These are phyloP conservation scores for Brachystomella parvula DNA, from an alignment of 1,140 invertebrate genomes.

Conservation along the genomic window DNA sequence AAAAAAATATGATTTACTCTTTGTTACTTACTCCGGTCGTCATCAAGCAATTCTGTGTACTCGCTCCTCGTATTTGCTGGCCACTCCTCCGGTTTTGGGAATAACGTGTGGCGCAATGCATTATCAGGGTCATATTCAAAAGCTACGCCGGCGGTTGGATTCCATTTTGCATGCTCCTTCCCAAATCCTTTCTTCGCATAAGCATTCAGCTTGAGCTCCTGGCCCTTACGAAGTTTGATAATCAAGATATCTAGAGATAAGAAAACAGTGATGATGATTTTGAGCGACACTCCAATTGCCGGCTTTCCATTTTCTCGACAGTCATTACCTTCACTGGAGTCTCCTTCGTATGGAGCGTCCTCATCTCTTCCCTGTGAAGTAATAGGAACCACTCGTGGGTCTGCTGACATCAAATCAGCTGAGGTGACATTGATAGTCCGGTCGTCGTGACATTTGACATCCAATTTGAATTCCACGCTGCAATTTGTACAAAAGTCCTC, in stretches of 20 bases:
- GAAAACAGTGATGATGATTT: not conserved
- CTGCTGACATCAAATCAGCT: slow-evolving; percentile 85
- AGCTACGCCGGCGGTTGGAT: slow-evolving; percentile 92
- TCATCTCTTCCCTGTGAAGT: slow-evolving; percentile 84
- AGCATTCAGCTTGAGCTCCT: slow-evolving; percentile 89
- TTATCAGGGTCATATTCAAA: slow-evolving; percentile 99
- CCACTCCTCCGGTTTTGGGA: slow-evolving; percentile 98
- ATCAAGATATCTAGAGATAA: slow-evolving; percentile 73
- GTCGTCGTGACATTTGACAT: slow-evolving; percentile 91
- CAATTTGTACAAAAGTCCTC: slow-evolving; percentile 95
- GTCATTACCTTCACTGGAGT: slow-evolving; percentile 61
- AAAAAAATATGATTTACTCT: not conserved
- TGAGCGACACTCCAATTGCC: not conserved
- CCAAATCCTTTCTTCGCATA: slow-evolving; percentile 96
- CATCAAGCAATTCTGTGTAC: slow-evolving; percentile 76
- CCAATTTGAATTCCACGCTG: slow-evolving; percentile 93
- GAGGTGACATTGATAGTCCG: slow-evolving; percentile 92
- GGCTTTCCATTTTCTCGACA: not conserved
- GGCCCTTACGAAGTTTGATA: slow-evolving; percentile 94
- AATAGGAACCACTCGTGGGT: slow-evolving; percentile 82
- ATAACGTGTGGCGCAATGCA: slow-evolving; percentile 88
- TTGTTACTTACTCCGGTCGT: slow-evolving; percentile 69
- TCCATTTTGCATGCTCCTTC: slow-evolving; percentile 99
- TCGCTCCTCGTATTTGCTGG: slow-evolving; percentile 74
- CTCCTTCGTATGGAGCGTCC: slow-evolving; percentile 84